phyloP scores from a whole-genome alignment of 2,888 invertebrate species.

The Ceramica pisi region DNA sequence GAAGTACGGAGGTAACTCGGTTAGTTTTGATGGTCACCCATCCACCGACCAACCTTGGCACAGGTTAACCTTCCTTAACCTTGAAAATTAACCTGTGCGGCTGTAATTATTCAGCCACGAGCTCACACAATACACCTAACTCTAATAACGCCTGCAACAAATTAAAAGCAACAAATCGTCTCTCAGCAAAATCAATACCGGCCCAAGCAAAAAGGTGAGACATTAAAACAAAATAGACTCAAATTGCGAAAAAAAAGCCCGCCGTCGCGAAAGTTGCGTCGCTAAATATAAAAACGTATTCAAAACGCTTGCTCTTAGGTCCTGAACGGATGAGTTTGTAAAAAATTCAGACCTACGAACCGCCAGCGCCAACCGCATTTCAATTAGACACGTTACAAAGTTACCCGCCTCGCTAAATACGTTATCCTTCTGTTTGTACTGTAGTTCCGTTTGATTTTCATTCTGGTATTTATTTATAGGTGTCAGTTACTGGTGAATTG shows the following conservation, averaged over 20 bases:
- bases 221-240: constrained; percentile 33
- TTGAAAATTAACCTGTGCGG: too few relatives aligned
- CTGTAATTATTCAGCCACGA: too few relatives aligned
- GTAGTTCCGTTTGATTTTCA: constrained; percentile 47
- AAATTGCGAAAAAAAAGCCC: constrained; percentile 14
- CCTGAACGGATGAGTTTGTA: constrained; percentile 57
- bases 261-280: constrained; percentile 54
- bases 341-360: constrained; percentile 63
- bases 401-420: constrained; percentile 55
- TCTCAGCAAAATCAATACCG: neutral
- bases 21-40: too few relatives aligned
- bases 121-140: neutral
- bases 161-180: constrained; percentile 2
- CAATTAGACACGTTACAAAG: constrained; percentile 65
- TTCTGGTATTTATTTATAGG: constrained; percentile 25
- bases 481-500: neutral
- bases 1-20: too few relatives aligned
- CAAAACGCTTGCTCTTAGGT: constrained; percentile 38
- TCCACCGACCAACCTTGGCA: too few relatives aligned
- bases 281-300: constrained; percentile 60
- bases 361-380: constrained; percentile 52
- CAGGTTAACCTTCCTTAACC: too few relatives aligned
- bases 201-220: constrained; percentile 21
- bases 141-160: neutral
- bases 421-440: constrained; percentile 35